Evolutionary conservation across 2,888 invertebrate genomes (phyloP).

Genomic region (Sthenelais limicola): DNA sequence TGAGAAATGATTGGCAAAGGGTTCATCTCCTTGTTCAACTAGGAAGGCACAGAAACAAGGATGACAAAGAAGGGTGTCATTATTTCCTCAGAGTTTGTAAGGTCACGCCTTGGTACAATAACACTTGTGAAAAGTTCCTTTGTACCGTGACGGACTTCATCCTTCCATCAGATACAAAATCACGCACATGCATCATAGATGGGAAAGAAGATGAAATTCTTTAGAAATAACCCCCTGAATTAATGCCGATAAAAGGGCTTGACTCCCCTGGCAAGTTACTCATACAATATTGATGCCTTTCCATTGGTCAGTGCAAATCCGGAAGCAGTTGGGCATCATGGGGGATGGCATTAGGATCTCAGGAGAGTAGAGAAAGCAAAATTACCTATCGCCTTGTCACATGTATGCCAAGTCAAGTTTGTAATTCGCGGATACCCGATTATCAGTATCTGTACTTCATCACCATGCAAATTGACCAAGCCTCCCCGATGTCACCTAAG

Average conservation of each 20-base stretch:
- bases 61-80: constrained; percentile 10
- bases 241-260: constrained; percentile 15
- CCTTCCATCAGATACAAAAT: background rate
- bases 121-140: background rate
- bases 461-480: constrained; percentile 24
- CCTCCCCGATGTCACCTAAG: constrained; percentile 1
- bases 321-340: constrained; percentile 1
- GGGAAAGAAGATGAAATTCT: background rate
- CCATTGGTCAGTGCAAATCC: background rate
- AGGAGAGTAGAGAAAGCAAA: background rate
- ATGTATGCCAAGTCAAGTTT: background rate
- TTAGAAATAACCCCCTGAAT: constrained; percentile 10
- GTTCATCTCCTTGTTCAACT: too few relatives aligned
- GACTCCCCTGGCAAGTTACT: background rate
- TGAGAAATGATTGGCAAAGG: too few relatives aligned
- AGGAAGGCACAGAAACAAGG: too few relatives aligned
- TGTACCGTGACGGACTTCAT: too few relatives aligned
- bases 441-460: constrained; percentile 6
- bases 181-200: background rate
- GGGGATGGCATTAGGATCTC: background rate
- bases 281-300: constrained; percentile 25
- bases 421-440: constrained; percentile 14
- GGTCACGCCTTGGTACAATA: constrained; percentile 13
- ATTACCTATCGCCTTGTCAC: background rate
- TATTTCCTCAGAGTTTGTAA: background rate